Percentiles rank a stretch among this genome's conserved stretches.
phyloP scores from a whole-genome alignment of 2,797 vertebrate species.

The Phalanger gymnotis region DNA sequence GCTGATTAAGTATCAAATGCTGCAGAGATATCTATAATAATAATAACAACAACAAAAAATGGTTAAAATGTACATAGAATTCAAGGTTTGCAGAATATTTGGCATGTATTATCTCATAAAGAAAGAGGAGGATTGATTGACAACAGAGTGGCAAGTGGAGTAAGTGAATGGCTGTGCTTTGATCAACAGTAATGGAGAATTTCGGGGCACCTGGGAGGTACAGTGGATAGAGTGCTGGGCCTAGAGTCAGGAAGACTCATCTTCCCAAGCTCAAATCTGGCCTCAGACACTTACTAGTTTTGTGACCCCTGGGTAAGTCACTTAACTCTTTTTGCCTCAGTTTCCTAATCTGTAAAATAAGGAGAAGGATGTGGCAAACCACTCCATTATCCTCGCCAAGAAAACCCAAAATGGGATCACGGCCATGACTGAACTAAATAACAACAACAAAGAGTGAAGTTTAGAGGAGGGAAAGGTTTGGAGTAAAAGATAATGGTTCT shows the following conservation, averaged over 20 bases:
- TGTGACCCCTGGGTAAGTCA: no score
- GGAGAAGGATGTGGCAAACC: neutral
- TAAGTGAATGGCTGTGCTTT: neutral
- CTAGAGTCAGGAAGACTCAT: neutral
- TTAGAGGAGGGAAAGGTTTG: neutral
- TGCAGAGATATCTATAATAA: no score
- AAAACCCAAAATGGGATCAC: neutral
- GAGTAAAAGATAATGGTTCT: neutral
- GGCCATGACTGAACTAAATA: neutral
- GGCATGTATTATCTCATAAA: no score
- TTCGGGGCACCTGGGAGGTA: neutral
- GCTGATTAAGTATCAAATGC: no score
- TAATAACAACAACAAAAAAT: no score
- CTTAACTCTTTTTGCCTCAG: no score
- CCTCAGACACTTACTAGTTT: no score
- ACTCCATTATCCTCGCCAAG: neutral
- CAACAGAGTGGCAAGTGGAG: no score
- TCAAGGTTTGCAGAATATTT: no score
- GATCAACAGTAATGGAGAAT: neutral
- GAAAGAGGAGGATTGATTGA: no score
- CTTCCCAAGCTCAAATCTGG: neutral
- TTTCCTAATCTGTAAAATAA: no score
- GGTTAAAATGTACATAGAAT: no score
- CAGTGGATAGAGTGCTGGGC: neutral
- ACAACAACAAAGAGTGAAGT: neutral